A percentile compares a stretch with the other conserved stretches of the same genome.
Evolutionary conservation across 2,888 invertebrate species (phyloP).

Genomic region (Lasioglossum pauxillum): DNA sequence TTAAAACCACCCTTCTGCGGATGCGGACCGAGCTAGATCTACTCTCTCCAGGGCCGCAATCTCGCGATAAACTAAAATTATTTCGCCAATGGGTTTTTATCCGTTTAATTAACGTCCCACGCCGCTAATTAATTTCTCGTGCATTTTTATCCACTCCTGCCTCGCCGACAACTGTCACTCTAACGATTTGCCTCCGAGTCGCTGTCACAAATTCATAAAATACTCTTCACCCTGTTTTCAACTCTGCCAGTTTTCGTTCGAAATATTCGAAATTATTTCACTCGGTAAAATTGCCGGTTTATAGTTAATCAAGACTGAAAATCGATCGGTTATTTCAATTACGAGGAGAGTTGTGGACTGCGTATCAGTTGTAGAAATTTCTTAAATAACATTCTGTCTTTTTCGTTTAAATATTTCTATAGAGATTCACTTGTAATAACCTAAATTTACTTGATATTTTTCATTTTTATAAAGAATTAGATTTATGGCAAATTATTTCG

Average conservation of each 20-base stretch:
- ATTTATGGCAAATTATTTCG: background rate
- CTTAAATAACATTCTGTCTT: background rate
- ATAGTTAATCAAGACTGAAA: background rate
- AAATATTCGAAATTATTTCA: background rate
- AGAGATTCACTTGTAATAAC: background rate
- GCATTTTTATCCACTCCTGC: background rate
- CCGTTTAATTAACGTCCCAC: background rate
- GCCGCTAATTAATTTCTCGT: background rate
- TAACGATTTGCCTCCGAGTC: background rate
- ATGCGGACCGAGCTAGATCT: slow-evolving; percentile 67
- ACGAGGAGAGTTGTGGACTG: no score
- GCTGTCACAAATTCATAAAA: background rate
- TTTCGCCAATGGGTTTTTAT: slow-evolving; percentile 32
- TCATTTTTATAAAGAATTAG: background rate
- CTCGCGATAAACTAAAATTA: slow-evolving; percentile 57
- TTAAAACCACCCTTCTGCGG: slow-evolving; percentile 80
- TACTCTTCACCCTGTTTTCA: no score
- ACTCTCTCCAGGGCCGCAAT: slow-evolving; percentile 63
- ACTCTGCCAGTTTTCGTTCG: background rate
- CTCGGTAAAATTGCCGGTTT: background rate
- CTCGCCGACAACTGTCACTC: background rate
- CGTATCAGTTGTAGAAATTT: background rate
- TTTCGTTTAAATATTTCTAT: background rate
- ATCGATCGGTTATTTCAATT: background rate
- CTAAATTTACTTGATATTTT: background rate